Base-by-base conservation (phyloP, 2,888 invertebrate genomes). In the Cheilosia pagana region DNA sequence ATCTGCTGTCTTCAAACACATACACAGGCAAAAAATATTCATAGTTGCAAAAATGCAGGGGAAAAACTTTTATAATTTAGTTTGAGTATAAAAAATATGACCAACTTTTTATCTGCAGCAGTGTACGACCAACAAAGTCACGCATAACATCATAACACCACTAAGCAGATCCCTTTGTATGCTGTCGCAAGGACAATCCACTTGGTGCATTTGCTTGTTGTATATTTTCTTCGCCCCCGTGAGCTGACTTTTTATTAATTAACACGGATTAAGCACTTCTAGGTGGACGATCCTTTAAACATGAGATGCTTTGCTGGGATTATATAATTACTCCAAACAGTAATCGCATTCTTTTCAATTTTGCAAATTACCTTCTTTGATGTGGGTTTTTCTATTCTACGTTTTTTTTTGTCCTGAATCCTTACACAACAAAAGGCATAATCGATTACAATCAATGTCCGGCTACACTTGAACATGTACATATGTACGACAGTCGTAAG, bases 201-300 rank as follows among this genome's bases (percentile, higher is more conserved):
- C 23, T 16, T n/a, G 0, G n/a, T 1, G 45, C 45, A 7, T 28
- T 62, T 57, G 28, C 50, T 8, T 10, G 4, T 45, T 14, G 19
- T 16, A 21, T 50, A 21, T 50, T 52, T n/a, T 53, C 4, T 39
- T 7, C 2, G 10, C 3, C 39, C n/a, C 8, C 31, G 10, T 19
- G 21, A 39, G 57, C 62, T 81, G 67, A 45, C 53, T 71, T 75
- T 75, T 81, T 81, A 81, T 85, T 85, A 85, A 85, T 85, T 85
- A 85, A 76, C 85, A 81, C 60, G 75, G 81, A 71, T 85, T 85
- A 81, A 62, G 65, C 45, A 45, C 65, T 67, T 71, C 55, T 59
- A 67, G 43, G 35, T 77, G 55, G 72, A 63, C 55, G 48, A 74
- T 68, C 67, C 78, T 63, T 67, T 63, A 48, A 65, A 53, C 71